Conservation (phyloP, 2,888 invertebrate species). For the Platycheirus albimanus region DNA sequence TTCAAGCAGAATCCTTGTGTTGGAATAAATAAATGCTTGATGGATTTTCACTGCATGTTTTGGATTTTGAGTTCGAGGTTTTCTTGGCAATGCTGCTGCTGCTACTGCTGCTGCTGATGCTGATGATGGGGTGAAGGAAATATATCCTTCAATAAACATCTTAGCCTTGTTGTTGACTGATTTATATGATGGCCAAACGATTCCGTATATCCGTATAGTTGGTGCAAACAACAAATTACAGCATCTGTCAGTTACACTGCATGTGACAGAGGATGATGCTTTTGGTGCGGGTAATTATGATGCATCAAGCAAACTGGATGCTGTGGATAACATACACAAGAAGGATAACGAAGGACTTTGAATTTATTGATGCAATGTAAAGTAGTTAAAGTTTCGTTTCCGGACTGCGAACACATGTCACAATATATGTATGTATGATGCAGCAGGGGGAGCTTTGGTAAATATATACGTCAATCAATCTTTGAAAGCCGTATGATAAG, state of each 20-base stretch:
- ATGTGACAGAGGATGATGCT: conserved; percentile 37
- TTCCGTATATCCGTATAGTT: neutral
- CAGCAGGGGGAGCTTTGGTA: neutral
- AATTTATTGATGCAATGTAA: conserved; percentile 31
- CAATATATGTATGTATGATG: no score
- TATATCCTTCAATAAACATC: conserved; percentile 48
- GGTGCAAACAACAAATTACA: conserved; percentile 51
- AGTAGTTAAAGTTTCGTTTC: conserved; percentile 13
- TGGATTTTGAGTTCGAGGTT: conserved; percentile 11
- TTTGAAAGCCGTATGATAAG: neutral
- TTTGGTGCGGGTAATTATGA: conserved; percentile 46
- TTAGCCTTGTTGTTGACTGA: conserved; percentile 60
- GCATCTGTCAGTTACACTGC: conserved; percentile 44
- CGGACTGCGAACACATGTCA: neutral
- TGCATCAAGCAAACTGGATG: conserved; percentile 17
- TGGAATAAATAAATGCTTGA: conserved; percentile 5
- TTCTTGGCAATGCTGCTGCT: no score
- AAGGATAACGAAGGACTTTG: conserved; percentile 37
- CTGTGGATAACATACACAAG: conserved; percentile 14
- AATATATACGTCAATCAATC: conserved; percentile 29
- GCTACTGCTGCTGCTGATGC: no score
- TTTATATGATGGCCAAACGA: conserved; percentile 59
- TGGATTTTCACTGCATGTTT: conserved; percentile 9
- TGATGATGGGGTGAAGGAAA: conserved; percentile 2
- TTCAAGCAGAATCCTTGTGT: conserved; percentile 9